Percentiles rank a stretch among this genome's conserved stretches.
phyloP scores from a whole-genome alignment of 2,113 vertebrate species.

The Otis tarda region DNA sequence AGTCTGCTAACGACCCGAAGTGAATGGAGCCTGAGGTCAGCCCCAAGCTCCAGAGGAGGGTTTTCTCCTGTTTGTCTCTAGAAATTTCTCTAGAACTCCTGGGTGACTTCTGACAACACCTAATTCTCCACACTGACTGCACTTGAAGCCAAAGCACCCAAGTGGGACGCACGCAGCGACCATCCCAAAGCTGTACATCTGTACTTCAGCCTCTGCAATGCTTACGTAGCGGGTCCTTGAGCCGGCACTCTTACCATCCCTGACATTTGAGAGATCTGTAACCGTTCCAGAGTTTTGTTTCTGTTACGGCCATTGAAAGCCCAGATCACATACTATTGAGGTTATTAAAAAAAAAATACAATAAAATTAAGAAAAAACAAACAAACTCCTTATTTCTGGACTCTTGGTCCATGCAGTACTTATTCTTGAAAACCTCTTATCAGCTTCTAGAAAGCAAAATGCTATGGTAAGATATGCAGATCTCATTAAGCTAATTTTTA shows the following conservation, averaged over 20 bases:
- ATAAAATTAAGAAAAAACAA: no score
- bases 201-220: rapidly evolving
- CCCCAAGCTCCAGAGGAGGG: background rate
- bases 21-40: background rate
- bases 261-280: background rate
- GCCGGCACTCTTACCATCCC: background rate
- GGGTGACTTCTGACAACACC: background rate
- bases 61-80: background rate
- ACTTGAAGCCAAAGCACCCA: background rate
- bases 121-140: background rate
- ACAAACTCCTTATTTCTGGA: background rate
- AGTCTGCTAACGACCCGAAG: background rate
- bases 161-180: rapidly evolving
- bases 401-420: background rate
- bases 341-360: background rate
- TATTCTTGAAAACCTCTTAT: background rate
- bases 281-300: background rate
- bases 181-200: background rate
- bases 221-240: rapidly evolving
- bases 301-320: background rate
- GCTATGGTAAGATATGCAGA: slow-evolving; percentile 28
- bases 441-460: slow-evolving; percentile 39
- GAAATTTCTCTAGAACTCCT: background rate
- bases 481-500: slow-evolving; percentile 57
- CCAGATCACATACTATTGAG: background rate